These are phyloP conservation scores for Erpornis zantholeuca DNA, from an alignment of 2,113 vertebrate species.

Conservation along the genomic window DNA sequence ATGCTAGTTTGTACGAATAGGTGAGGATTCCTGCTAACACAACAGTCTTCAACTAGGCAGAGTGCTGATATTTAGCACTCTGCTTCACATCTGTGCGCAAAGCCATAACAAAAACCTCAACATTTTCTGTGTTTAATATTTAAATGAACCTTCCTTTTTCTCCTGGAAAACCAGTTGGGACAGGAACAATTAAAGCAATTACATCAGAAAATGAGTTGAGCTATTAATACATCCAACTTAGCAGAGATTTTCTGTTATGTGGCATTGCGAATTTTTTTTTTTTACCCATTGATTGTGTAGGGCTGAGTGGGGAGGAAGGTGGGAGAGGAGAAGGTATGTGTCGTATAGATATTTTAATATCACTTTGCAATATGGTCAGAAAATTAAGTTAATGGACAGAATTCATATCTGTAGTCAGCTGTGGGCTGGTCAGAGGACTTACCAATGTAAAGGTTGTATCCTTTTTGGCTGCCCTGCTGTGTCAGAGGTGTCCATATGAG, in stretches of 20 bases:
- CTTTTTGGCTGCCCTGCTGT: background rate
- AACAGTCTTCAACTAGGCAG: conserved; percentile 60
- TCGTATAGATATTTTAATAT: background rate
- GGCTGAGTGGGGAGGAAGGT: background rate
- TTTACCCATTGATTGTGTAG: background rate
- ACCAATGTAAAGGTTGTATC: background rate
- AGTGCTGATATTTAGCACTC: conserved; percentile 63
- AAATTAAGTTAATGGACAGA: conserved; percentile 13
- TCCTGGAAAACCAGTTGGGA: conserved; percentile 44
- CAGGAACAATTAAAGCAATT: conserved; percentile 42
- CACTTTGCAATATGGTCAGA: background rate
- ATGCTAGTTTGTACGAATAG: conserved; percentile 49
- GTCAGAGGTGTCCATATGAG: accelerated
- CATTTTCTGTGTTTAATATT: conserved; percentile 34
- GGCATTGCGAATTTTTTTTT: background rate
- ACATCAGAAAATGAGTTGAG: conserved; percentile 30
- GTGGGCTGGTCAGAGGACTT: background rate
- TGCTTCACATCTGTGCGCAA: conserved; percentile 55
- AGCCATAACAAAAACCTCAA: conserved; percentile 51
- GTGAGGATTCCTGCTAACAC: conserved; percentile 69
- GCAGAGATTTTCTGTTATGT: conserved; percentile 11
- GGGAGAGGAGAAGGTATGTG: background rate
- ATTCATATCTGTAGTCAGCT: background rate
- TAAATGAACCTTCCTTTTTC: conserved; percentile 47
- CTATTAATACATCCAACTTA: conserved; percentile 34